A percentile compares a stretch with the other conserved stretches of the same genome.
Conservation (phyloP, 2,888 invertebrate genomes). For the Geophilus truncorum region DNA sequence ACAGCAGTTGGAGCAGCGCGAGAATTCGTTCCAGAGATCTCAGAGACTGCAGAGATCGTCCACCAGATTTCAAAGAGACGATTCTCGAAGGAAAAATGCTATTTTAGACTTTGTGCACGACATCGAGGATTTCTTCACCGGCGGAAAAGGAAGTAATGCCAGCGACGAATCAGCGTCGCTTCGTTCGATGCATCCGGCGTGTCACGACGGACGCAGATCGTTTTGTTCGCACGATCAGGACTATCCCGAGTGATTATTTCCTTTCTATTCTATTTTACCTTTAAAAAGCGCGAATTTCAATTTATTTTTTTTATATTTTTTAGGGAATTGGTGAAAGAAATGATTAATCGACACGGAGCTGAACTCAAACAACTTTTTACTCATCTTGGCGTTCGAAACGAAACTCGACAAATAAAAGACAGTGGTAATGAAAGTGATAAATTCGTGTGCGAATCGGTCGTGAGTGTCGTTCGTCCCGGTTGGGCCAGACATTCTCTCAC, state of each 20-base stretch:
- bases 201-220: not conserved
- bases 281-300: not conserved
- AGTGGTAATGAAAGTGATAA: not conserved
- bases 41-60: not conserved
- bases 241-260: not conserved
- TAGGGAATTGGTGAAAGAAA: not conserved
- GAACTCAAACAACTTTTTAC: not conserved
- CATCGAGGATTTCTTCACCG: not conserved
- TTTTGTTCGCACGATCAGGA: not conserved
- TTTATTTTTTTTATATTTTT: not conserved
- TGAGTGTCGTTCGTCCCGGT: constrained; percentile 34
- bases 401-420: not conserved
- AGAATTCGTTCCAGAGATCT: not conserved
- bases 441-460: constrained; percentile 35
- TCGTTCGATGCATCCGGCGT: too few relatives aligned
- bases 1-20: not conserved
- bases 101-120: not conserved
- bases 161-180: not conserved
- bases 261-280: too few relatives aligned
- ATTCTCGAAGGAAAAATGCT: not conserved
- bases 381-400: not conserved
- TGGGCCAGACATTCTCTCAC: constrained; percentile 44
- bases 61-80: constrained; percentile 28
- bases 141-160: not conserved
- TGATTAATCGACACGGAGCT: not conserved